Conservation (phyloP, 2,113 vertebrate species). For the Naja naja region DNA sequence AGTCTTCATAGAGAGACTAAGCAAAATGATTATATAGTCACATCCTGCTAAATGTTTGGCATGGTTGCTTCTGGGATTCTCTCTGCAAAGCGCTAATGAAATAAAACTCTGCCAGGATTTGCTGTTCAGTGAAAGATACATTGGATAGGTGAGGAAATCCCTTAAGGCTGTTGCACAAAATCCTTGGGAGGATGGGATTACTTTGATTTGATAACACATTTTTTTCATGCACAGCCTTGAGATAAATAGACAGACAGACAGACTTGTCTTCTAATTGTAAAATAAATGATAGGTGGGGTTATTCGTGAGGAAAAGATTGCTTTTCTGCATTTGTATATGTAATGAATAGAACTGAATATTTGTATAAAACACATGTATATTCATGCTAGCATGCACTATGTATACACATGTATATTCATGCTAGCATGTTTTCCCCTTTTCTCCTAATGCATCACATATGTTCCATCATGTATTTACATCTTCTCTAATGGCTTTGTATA, state of each 20-base stretch:
- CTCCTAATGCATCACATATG: neutral
- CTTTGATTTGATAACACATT: neutral
- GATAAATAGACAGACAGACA: neutral
- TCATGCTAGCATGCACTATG: neutral
- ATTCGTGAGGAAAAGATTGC: neutral
- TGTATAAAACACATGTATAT: neutral
- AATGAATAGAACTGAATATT: neutral
- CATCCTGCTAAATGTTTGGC: neutral
- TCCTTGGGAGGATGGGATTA: neutral
- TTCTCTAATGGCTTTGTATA: neutral
- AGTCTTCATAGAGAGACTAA: neutral
- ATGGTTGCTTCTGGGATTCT: neutral
- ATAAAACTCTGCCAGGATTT: neutral
- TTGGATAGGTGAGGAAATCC: neutral
- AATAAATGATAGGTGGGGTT: neutral
- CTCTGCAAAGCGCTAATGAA: neutral
- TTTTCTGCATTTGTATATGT: neutral
- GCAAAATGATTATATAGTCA: neutral
- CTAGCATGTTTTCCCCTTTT: neutral
- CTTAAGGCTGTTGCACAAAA: neutral
- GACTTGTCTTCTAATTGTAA: neutral
- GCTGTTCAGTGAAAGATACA: neutral
- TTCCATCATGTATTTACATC: neutral
- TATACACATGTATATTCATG: neutral
- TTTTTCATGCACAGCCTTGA: neutral